These are phyloP conservation scores for Buathra laborator DNA, from an alignment of 2,888 invertebrate species.

Conservation along the genomic window DNA sequence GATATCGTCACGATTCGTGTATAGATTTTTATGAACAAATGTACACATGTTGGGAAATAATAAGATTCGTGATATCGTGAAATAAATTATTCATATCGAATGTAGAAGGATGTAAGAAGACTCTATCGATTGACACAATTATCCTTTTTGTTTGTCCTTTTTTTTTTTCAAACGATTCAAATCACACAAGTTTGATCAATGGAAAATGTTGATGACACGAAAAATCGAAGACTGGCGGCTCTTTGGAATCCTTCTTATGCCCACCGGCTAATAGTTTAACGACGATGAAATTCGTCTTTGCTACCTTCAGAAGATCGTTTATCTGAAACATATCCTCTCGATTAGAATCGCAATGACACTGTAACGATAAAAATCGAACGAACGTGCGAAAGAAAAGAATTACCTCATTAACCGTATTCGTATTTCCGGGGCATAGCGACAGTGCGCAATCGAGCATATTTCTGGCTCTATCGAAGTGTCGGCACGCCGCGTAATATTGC, in stretches of 20 bases:
- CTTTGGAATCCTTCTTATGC: conserved; percentile 94
- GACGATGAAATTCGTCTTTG: conserved; percentile 98
- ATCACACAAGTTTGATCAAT: conserved; percentile 90
- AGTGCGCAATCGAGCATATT: conserved; percentile 93
- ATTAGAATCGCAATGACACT: conserved; percentile 43
- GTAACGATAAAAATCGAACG: neutral
- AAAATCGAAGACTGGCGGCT: conserved; percentile 96
- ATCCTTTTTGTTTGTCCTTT: conserved; percentile 42
- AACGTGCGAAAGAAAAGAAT: conserved; percentile 27
- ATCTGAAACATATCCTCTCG: conserved; percentile 87
- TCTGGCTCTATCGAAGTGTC: conserved; percentile 96
- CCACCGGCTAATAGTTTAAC: conserved; percentile 96
- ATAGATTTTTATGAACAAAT: conserved; percentile 66
- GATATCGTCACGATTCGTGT: conserved; percentile 42
- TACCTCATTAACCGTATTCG: conserved; percentile 83
- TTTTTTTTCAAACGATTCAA: conserved; percentile 69
- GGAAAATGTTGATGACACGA: conserved; percentile 96
- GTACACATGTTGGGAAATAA: conserved; percentile 64
- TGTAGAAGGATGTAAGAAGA: conserved; percentile 51
- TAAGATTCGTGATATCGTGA: conserved; percentile 57
- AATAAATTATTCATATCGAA: conserved; percentile 69
- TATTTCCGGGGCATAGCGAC: conserved; percentile 90
- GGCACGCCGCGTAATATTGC: conserved; percentile 93
- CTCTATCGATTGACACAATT: conserved; percentile 47
- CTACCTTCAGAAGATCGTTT: conserved; percentile 93